phyloP scores from a whole-genome alignment of 30 jellyfish, hydroid and myxozoan genomes.

The Aurelia sp. region DNA sequence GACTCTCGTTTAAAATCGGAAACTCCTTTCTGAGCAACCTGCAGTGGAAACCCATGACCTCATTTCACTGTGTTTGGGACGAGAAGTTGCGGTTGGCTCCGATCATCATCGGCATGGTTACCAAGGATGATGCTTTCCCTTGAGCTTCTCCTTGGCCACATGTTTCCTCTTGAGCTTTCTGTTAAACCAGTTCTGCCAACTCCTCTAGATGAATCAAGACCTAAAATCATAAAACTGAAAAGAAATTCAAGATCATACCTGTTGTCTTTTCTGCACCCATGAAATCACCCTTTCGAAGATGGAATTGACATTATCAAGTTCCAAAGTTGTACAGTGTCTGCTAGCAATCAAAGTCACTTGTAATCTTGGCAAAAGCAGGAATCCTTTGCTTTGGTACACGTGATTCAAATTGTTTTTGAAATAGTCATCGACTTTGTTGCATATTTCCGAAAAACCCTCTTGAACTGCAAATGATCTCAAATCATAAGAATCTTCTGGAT shows the following conservation, averaged over 20 bases:
- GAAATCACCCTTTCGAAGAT: constrained; percentile 54
- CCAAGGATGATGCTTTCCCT: no score
- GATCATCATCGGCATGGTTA: no score
- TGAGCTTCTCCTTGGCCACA: no score
- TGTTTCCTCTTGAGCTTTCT: no score
- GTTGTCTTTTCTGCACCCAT: constrained; percentile 75
- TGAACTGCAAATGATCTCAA: constrained; percentile 61
- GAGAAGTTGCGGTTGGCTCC: no score
- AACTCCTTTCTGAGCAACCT: no score
- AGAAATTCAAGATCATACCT: constrained; percentile 43
- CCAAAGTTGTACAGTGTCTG: constrained; percentile 50
- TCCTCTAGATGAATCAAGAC: no score
- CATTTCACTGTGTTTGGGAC: no score
- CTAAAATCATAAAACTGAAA: no score
- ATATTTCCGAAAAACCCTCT: constrained; percentile 24
- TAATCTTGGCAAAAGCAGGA: constrained; percentile 73
- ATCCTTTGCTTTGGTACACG: constrained; percentile 61
- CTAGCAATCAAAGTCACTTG: constrained; percentile 74
- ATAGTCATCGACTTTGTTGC: constrained; percentile 56
- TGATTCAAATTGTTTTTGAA: constrained; percentile 48
- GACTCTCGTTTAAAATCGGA: no score
- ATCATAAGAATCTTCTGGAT: constrained; percentile 43
- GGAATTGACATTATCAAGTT: constrained; percentile 20
- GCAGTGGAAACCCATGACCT: no score
- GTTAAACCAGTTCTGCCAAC: no score